These are phyloP conservation scores for Drosophila subobscura DNA, from an alignment of 1,140 invertebrate genomes.

Conservation along the genomic window DNA sequence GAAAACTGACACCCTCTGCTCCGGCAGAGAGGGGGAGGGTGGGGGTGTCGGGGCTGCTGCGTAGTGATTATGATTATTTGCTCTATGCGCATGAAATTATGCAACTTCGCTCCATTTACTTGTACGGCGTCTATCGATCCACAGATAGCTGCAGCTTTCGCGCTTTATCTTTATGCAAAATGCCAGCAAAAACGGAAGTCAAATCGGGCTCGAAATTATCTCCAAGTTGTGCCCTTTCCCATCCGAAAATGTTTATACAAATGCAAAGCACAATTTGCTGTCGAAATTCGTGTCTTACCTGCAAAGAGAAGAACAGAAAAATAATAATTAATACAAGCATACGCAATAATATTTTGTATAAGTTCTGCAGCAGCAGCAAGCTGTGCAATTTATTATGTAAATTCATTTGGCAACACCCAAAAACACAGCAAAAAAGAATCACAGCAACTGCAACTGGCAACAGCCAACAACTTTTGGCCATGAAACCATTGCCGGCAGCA, in stretches of 20 bases:
- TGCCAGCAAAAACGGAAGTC: slow-evolving; percentile 1
- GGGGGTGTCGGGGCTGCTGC: neutral
- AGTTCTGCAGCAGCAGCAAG: slow-evolving; percentile 18
- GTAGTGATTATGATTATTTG: slow-evolving; percentile 74
- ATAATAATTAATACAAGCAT: slow-evolving; percentile 43
- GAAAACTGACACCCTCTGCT: slow-evolving; percentile 44
- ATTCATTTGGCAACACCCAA: slow-evolving; percentile 45
- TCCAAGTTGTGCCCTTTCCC: neutral
- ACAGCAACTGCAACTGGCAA: slow-evolving; percentile 20
- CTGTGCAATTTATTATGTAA: slow-evolving; percentile 64
- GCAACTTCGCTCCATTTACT: slow-evolving; percentile 47
- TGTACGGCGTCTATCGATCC: slow-evolving; percentile 26
- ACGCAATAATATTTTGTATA: slow-evolving; percentile 31
- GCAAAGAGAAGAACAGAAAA: slow-evolving; percentile 38
- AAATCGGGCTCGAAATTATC: neutral
- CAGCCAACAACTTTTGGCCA: slow-evolving; percentile 44
- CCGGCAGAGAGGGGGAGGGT: slow-evolving; percentile 15
- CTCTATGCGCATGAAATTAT: slow-evolving; percentile 77
- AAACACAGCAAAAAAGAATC: slow-evolving; percentile 4
- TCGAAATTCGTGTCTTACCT: slow-evolving; percentile 44
- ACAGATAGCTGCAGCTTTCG: neutral
- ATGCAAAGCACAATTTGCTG: neutral
- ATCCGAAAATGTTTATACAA: neutral
- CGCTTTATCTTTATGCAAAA: neutral
- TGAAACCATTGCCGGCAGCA: slow-evolving; percentile 65